Base-by-base conservation (phyloP, 2,888 invertebrate species). In the Philereme transversata region DNA sequence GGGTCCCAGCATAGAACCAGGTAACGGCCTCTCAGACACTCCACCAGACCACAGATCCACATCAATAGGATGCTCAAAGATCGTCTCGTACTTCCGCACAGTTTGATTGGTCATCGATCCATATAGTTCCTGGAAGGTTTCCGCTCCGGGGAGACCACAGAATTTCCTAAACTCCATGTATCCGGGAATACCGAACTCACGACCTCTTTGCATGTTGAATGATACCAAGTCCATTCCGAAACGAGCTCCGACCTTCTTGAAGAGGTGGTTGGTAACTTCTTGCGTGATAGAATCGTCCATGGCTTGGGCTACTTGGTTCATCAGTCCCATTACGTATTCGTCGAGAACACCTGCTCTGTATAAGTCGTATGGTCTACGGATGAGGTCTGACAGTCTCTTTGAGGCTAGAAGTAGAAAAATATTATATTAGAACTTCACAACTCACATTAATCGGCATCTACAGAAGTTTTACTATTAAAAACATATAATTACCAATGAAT, bases 11-110 rank as follows among this genome's bases (percentile, higher is more conserved):
- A 98, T 96, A 57, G 97, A 97, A 48, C 97, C 98, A 6, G 97
- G 97, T 56, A 98, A 92, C 3, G 98, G 97, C 65, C 96, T 93
- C 81, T 99, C 99, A 0, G 98, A 97, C 5, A 98, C 97, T 51
- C 98, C 98, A 51, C 98, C 98, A 11, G 97, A 97, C 97, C 98
- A 99, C 57, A 98, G 92, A 92, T 99, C 98, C 50, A 99, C 97
- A 84, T 99, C 99, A 63, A 96, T 94, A 2, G 98, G 97, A 84
- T 97, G 96, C 94, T 97, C 96, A 78, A 97, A 97, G 77, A 97
- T 97, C 4, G 96, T 95, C 71, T 96, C 94, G 80, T 97, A 97
- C 83, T 96, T 95, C 60, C 94, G 90, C 51, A 97, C 96, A 2
- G 98, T 98, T 66, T 96, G 96, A 79, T 98, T 98, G 4, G 97